These are phyloP conservation scores for Somateria mollissima DNA, from an alignment of 2,797 vertebrate genomes.

Conservation along the genomic window DNA sequence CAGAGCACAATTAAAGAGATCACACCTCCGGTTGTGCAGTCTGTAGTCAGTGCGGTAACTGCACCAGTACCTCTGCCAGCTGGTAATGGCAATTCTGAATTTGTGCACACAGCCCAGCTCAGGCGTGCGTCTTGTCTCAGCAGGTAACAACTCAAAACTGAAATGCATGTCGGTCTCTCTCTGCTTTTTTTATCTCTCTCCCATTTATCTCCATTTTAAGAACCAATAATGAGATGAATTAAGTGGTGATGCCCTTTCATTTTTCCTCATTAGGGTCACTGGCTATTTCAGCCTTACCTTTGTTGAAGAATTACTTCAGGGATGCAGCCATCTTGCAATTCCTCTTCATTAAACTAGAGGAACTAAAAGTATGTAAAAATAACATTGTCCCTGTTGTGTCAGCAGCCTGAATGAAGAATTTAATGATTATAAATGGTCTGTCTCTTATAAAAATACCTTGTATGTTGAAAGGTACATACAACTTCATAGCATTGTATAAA, in stretches of 20 bases:
- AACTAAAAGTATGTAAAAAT: constrained; percentile 68
- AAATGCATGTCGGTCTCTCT: constrained; percentile 10
- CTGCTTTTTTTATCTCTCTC: not conserved
- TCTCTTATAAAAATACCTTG: constrained; percentile 20
- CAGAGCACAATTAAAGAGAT: not conserved
- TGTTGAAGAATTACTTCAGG: constrained; percentile 56
- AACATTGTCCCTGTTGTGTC: constrained; percentile 57
- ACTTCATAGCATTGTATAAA: not conserved
- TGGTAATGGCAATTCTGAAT: not conserved
- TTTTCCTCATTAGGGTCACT: constrained; percentile 65
- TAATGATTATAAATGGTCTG: constrained; percentile 56
- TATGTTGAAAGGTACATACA: constrained; percentile 12
- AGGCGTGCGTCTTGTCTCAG: not conserved
- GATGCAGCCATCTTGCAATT: constrained; percentile 50
- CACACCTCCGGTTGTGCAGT: accelerated
- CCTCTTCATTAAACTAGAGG: constrained; percentile 66
- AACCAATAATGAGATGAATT: constrained; percentile 61
- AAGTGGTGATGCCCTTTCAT: constrained; percentile 57
- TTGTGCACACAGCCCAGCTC: not conserved
- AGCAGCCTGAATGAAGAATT: constrained; percentile 30
- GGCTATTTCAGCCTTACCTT: constrained; percentile 24
- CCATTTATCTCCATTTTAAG: constrained; percentile 68
- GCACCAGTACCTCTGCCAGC: not conserved
- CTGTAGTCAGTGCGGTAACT: accelerated
- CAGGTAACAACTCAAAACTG: not conserved